A percentile compares a stretch with the other conserved stretches of the same genome.
These are phyloP conservation scores for Dynastes hyllus DNA, from an alignment of 2,888 invertebrate species.

Conservation along the genomic window DNA sequence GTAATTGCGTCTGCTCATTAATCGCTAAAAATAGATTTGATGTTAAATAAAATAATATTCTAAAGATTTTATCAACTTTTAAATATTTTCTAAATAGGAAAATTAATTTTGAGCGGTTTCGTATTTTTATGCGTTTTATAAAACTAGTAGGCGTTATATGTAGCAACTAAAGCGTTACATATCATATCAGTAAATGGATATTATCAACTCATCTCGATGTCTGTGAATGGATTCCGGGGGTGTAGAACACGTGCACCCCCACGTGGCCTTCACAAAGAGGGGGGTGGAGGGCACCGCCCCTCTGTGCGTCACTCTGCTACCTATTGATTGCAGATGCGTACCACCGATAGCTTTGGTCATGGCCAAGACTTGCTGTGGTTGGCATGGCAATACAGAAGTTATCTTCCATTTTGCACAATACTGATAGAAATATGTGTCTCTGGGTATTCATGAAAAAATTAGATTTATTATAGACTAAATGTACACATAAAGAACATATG, in stretches of 20 bases:
- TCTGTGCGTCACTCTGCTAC: constrained; percentile 69
- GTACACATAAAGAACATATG: no score
- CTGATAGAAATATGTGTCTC: background rate
- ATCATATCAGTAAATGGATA: constrained; percentile 36
- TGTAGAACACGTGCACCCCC: constrained; percentile 67
- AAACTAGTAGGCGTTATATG: background rate
- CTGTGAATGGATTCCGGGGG: constrained; percentile 66
- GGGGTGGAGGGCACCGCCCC: constrained; percentile 64
- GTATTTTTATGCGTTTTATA: no score
- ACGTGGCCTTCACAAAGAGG: constrained; percentile 66
- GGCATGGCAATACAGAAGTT: constrained; percentile 62
- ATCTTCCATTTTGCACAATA: constrained; percentile 11
- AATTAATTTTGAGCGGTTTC: no score
- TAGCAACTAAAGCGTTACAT: background rate
- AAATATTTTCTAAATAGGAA: no score
- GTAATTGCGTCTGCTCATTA: no score
- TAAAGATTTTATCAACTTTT: no score
- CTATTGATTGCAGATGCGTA: constrained; percentile 67
- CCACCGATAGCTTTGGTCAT: constrained; percentile 64
- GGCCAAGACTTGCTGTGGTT: constrained; percentile 65
- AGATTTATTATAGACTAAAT: background rate
- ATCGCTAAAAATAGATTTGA: no score
- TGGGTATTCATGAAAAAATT: background rate
- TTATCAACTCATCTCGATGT: constrained; percentile 52
- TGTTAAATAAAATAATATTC: no score